Evolutionary conservation across 35 echinoderm and acorn worm species (phyloP).

Genomic region (Antedon bifida): DNA sequence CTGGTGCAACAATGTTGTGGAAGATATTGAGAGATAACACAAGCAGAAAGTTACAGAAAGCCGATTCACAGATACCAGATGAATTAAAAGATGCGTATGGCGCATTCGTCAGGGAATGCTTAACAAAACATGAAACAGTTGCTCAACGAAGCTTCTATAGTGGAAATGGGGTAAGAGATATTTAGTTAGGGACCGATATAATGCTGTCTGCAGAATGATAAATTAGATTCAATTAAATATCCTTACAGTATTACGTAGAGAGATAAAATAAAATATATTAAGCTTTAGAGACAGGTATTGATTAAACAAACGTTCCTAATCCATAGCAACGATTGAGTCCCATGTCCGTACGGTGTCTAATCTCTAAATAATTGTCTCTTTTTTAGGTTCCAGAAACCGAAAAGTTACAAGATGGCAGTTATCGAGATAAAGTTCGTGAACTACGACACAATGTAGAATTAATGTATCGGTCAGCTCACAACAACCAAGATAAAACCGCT

Average conservation of each 20-base stretch:
- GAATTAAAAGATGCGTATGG: conserved; percentile 89
- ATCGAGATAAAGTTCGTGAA: conserved; percentile 63
- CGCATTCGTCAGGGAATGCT: conserved; percentile 82
- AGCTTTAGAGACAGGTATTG: too few species aligned
- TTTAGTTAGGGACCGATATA: not conserved
- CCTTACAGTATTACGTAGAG: not conserved
- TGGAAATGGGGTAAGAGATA: conserved; percentile 60
- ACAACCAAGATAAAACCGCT: conserved; percentile 79
- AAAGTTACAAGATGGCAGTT: conserved; percentile 71
- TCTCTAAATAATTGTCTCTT: too few species aligned
- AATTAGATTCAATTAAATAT: not conserved
- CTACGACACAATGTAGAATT: conserved; percentile 59
- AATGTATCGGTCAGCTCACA: conserved; percentile 70
- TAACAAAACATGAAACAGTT: conserved; percentile 68
- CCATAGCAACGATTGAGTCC: too few species aligned
- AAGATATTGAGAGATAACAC: conserved; percentile 46
- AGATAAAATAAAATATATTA: too few species aligned
- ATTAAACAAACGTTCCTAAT: too few species aligned
- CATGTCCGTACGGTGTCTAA: too few species aligned
- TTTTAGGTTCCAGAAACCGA: conserved; percentile 72
- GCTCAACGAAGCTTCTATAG: conserved; percentile 74
- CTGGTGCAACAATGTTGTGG: conserved; percentile 70
- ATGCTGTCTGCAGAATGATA: not conserved
- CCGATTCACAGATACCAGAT: conserved; percentile 63
- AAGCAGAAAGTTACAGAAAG: conserved; percentile 50